Evolutionary conservation across 2,113 vertebrate species (phyloP).

Genomic region (Esox niger): DNA sequence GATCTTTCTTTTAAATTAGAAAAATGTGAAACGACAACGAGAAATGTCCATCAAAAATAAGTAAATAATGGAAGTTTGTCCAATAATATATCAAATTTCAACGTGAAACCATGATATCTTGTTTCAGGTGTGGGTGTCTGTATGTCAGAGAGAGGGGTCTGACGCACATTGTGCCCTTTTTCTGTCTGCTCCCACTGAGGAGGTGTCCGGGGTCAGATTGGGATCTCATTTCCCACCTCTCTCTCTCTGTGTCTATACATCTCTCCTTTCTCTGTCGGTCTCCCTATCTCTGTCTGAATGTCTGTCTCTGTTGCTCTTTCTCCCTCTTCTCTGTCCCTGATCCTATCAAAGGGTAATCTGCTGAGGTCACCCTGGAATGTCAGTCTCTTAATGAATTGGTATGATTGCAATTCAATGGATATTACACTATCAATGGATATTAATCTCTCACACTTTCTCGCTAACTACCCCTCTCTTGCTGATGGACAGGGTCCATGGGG

Average conservation of each 20-base stretch:
- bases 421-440: conserved; percentile 16
- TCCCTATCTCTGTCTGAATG: background rate
- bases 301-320: background rate
- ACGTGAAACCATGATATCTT: too few relatives aligned
- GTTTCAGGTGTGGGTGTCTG: too few relatives aligned
- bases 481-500: background rate
- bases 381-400: conserved; percentile 22
- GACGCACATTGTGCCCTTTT: background rate
- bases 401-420: conserved; percentile 13
- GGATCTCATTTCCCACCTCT: background rate
- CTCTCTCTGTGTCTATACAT: background rate
- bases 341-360: conserved; percentile 5
- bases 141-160: too few relatives aligned
- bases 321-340: background rate
- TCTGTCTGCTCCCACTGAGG: background rate
- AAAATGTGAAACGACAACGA: too few relatives aligned
- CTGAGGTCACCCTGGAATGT: conserved; percentile 13
- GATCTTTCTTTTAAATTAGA: too few relatives aligned
- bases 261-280: background rate
- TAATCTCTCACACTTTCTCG: conserved; percentile 25
- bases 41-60: too few relatives aligned
- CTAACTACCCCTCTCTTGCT: conserved; percentile 18
- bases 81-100: too few relatives aligned
- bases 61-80: too few relatives aligned
- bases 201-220: too few relatives aligned